Base-by-base conservation (phyloP, 2,113 vertebrate genomes). In the human region DNA sequence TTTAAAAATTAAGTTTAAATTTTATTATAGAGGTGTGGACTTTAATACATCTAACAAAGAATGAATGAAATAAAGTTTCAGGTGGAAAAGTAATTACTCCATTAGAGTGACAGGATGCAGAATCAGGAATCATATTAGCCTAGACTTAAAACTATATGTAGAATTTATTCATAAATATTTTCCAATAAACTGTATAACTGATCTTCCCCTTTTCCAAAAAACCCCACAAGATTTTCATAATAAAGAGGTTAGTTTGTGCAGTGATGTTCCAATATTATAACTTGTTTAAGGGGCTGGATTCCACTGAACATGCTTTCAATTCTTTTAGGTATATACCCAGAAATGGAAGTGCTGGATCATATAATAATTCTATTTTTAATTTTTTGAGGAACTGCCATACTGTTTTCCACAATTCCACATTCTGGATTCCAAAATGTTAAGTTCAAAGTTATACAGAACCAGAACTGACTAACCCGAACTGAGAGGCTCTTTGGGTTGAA, bases 1-100 rank as follows among this genome's bases (percentile, higher is more conserved):
- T 82, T 95, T 66, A 72, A 68, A 40, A 93, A 73, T 68, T 61
- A 73, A 94, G 30, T 48, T 68, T 35, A 87, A 86, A 87, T 93
- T 50, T 97, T 87, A 78, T 84, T 75, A 68, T n/a, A 86, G n/a
- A 52, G 3, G 0, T 52, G 76, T 72, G 2, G 43, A 70, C 14
- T 88, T 94, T 86, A 68, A 95, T 55, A 72, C 45, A 89, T 84
- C 43, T 57, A 92, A 90, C 2, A 72, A 75, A 90, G 20, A n/a
- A 78, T 81, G 32, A 79, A 92, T 43, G 6, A 80, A 87, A 91
- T 40, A 55, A 90, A 61, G 13, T 85, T 84, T 75, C 30, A 86
- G 17, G 10, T 88, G 52, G 38, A 89, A 92, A 85, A 84, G 5
- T 52, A 79, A 81, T 52, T n/a, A 20, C 88, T 83, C 91, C 75